Percentiles rank a stretch among this genome's conserved stretches.
Conservation (phyloP, 2,888 invertebrate genomes). For the Anoncus sp. region DNA sequence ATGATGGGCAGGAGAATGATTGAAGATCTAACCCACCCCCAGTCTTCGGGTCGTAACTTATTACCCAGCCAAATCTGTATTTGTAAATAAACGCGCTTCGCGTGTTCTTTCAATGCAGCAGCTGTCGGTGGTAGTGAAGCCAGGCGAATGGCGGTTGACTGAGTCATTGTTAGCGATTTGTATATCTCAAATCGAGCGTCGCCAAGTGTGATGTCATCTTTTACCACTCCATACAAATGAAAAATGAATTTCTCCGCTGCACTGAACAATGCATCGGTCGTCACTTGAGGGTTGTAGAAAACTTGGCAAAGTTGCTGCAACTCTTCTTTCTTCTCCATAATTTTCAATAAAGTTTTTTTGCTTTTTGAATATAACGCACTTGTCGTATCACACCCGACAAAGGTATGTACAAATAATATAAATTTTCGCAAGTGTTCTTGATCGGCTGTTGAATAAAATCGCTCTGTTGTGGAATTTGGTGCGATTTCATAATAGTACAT, state of each 20-base stretch:
- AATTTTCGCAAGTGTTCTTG: conserved; percentile 35
- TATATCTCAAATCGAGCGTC: too few species aligned
- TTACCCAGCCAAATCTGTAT: neutral
- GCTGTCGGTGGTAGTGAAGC: neutral
- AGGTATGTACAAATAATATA: conserved; percentile 41
- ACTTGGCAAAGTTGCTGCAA: too few species aligned
- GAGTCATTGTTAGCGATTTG: too few species aligned
- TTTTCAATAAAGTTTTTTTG: conserved; percentile 31
- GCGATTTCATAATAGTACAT: neutral
- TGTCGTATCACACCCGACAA: conserved; percentile 50
- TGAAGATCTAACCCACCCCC: too few species aligned
- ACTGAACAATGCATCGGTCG: too few species aligned
- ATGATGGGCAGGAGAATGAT: too few species aligned
- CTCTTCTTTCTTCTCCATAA: conserved; percentile 16
- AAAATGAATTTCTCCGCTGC: too few species aligned
- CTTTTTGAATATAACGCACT: conserved; percentile 48
- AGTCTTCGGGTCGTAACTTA: neutral
- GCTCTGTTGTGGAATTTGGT: neutral
- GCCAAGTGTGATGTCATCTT: too few species aligned
- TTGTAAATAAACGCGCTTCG: neutral
- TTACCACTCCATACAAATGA: too few species aligned
- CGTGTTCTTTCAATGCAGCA: neutral
- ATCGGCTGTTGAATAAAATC: too few species aligned
- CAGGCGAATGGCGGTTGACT: neutral
- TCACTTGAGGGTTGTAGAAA: too few species aligned